phyloP scores from a whole-genome alignment of 2,113 vertebrate species.

The Dicentrarchus labrax region DNA sequence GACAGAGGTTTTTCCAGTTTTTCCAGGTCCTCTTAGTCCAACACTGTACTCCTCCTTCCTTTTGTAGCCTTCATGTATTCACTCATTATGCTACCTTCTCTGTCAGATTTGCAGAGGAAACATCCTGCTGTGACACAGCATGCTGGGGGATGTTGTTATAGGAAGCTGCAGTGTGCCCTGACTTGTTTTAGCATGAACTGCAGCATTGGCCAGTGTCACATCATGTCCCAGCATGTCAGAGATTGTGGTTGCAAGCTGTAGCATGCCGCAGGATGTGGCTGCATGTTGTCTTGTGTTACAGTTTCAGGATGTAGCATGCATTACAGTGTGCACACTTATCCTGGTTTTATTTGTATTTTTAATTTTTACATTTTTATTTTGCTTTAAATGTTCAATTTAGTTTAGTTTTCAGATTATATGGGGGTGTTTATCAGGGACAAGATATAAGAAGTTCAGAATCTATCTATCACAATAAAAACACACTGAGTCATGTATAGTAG shows the following conservation, averaged over 20 bases:
- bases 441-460: no score
- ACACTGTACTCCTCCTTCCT: conserved; percentile 13
- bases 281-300: not conserved
- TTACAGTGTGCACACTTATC: not conserved
- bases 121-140: not conserved
- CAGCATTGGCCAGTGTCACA: not conserved
- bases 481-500: no score
- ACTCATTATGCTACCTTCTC: conserved; percentile 26
- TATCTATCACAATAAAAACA: no score
- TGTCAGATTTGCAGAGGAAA: not conserved
- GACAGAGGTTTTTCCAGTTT: conserved; percentile 61
- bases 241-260: not conserved
- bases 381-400: no score
- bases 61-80: conserved; percentile 45
- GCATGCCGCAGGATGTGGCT: not conserved
- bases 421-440: no score
- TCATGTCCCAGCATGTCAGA: not conserved
- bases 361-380: no score
- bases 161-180: not conserved
- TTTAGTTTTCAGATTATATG: no score
- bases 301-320: conserved; percentile 4
- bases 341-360: not conserved
- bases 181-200: not conserved
- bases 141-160: no score
- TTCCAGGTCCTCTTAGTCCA: conserved; percentile 23